phyloP scores from a whole-genome alignment of 2,113 vertebrate species.

The Turnix velox region DNA sequence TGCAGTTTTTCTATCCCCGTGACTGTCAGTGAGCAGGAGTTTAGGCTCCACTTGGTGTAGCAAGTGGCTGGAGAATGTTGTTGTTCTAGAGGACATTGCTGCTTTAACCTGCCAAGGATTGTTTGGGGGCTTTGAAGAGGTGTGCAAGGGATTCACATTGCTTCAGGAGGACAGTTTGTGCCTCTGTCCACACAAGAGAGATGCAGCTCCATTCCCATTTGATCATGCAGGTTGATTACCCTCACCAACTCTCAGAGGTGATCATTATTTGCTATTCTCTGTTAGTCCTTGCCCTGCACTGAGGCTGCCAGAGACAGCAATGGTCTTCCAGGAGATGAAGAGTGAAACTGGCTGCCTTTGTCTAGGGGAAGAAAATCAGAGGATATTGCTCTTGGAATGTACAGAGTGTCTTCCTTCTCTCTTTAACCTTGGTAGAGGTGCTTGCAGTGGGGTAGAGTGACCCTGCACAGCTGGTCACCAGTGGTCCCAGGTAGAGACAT shows the following conservation, averaged over 20 bases:
- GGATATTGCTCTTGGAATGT: neutral
- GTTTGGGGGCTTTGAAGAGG: neutral
- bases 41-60: neutral
- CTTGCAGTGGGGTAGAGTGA: neutral
- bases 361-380: neutral
- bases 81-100: neutral
- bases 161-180: neutral
- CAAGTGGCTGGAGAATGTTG: fast-evolving
- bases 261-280: neutral
- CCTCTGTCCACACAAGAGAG: neutral
- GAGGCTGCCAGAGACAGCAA: neutral
- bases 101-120: neutral
- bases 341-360: neutral
- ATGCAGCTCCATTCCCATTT: neutral
- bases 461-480: fast-evolving
- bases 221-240: too few species aligned
- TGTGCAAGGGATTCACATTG: neutral
- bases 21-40: neutral
- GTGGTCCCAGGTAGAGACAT: neutral
- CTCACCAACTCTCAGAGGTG: neutral
- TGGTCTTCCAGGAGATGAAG: neutral
- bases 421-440: neutral
- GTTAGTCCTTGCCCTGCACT: neutral
- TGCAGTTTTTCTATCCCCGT: neutral
- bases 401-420: neutral